A percentile compares a stretch with the other conserved stretches of the same genome.
Conservation (phyloP, 2,797 vertebrate genomes). For the Gambelia wislizenii region DNA sequence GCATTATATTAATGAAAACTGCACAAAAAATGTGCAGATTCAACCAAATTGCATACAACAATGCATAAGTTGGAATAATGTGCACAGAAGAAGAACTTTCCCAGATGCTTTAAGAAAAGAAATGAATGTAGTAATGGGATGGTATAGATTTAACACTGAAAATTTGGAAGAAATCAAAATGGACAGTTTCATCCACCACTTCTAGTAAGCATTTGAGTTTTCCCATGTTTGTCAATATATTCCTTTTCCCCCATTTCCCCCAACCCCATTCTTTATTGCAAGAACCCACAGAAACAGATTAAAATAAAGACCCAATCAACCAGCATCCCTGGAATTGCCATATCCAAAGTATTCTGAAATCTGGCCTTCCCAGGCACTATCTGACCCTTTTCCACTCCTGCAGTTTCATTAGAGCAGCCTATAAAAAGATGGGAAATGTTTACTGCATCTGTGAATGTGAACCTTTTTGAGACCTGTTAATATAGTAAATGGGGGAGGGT, state of each 20-base stretch:
- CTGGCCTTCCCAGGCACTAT: background rate
- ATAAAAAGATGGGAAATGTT: slow-evolving; percentile 52
- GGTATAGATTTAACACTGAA: background rate
- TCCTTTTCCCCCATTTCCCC: background rate
- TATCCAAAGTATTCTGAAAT: background rate
- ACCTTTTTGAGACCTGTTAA: slow-evolving; percentile 63
- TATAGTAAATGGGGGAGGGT: slow-evolving; percentile 65
- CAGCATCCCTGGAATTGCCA: background rate
- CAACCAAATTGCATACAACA: background rate
- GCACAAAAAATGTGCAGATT: background rate
- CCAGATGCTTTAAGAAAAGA: background rate
- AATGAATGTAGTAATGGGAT: background rate
- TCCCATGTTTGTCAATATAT: background rate
- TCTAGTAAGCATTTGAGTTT: no score
- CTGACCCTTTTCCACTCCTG: no score
- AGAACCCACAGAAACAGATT: background rate
- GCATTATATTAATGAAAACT: background rate
- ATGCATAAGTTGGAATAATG: background rate
- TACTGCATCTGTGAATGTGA: slow-evolving; percentile 57
- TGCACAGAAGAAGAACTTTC: no score
- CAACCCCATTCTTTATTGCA: background rate
- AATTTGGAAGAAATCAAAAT: background rate
- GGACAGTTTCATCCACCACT: background rate
- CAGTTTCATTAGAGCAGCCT: slow-evolving; percentile 50
- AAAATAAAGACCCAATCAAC: background rate